A percentile compares a stretch with the other conserved stretches of the same genome.
phyloP scores from a whole-genome alignment of 2,797 vertebrate genomes.

The Pogonophryne albipinna region DNA sequence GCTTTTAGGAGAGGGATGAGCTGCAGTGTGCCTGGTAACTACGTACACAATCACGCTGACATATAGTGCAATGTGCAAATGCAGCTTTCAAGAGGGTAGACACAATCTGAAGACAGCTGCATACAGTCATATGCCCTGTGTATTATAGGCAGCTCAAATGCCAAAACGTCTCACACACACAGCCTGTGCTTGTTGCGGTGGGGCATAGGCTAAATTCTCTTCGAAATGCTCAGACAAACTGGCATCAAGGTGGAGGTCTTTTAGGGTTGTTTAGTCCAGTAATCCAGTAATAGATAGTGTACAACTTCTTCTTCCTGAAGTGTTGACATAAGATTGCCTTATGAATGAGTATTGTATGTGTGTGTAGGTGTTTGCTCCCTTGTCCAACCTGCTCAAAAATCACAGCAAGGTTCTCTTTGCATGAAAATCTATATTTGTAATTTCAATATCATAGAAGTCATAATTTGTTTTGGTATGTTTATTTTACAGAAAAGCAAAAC shows the following conservation, averaged over 20 bases:
- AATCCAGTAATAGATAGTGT: conserved; percentile 47
- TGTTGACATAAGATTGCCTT: conserved; percentile 41
- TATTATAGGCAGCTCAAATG: conserved; percentile 33
- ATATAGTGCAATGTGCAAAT: conserved; percentile 56
- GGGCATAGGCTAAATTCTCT: conserved; percentile 54
- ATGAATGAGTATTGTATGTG: conserved; percentile 31
- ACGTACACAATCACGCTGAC: conserved; percentile 53
- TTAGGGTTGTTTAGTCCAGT: conserved; percentile 28
- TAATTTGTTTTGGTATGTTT: conserved; percentile 14
- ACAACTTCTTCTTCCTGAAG: conserved; percentile 32
- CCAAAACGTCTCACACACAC: conserved; percentile 20
- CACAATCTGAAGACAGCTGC: conserved; percentile 46
- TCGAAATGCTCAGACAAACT: conserved; percentile 32
- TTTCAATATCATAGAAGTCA: neutral
- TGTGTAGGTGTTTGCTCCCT: conserved; percentile 10
- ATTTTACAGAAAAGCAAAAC: conserved; percentile 21
- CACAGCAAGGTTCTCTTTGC: conserved; percentile 19
- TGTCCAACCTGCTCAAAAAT: conserved; percentile 21
- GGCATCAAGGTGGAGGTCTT: conserved; percentile 45
- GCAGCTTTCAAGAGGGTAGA: conserved; percentile 53
- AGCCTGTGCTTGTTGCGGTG: conserved; percentile 53
- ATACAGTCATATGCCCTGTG: conserved; percentile 37
- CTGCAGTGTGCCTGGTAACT: conserved; percentile 69
- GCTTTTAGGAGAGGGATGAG: conserved; percentile 73
- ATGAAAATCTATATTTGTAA: conserved; percentile 12